These are phyloP conservation scores for Varroa destructor DNA, from an alignment of 1,140 invertebrate species.

Conservation along the genomic window DNA sequence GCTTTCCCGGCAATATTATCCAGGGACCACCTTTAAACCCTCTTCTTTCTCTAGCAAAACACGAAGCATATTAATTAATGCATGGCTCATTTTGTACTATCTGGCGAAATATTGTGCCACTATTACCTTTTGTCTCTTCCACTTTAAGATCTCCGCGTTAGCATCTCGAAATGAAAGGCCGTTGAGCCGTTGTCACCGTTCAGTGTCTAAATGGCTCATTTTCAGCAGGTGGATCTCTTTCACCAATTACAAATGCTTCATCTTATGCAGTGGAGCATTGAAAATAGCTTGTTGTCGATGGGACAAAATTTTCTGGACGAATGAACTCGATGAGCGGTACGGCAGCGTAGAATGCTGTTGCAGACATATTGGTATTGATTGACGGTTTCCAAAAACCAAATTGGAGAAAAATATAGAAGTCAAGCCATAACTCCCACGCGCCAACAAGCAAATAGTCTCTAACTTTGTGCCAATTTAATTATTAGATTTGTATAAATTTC, in stretches of 20 bases:
- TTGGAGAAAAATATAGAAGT: constrained; percentile 32
- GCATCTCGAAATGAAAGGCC: constrained; percentile 31
- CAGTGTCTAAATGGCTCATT: constrained; percentile 32
- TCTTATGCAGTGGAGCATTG: constrained; percentile 8
- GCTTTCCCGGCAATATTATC: constrained; percentile 36
- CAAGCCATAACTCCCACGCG: constrained; percentile 32
- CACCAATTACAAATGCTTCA: constrained; percentile 23
- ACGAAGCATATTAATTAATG: constrained; percentile 38
- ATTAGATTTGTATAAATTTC: too few species aligned
- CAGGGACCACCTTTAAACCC: constrained; percentile 37
- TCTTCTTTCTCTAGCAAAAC: constrained; percentile 36
- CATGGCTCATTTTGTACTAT: constrained; percentile 33
- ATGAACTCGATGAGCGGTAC: constrained; percentile 30
- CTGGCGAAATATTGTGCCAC: constrained; percentile 38
- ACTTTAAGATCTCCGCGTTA: constrained; percentile 30
- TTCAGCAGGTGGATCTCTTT: constrained; percentile 33
- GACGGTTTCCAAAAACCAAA: constrained; percentile 32
- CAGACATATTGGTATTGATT: constrained; percentile 32
- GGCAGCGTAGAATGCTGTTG: constrained; percentile 32
- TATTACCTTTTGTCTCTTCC: constrained; percentile 29
- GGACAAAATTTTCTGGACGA: constrained; percentile 3
- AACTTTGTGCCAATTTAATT: too few species aligned
- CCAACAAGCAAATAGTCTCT: too few species aligned
- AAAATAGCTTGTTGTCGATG: background rate
- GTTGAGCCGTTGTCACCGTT: constrained; percentile 32